phyloP scores from a whole-genome alignment of 2,888 invertebrate species.

The Odontocerum albicorne region DNA sequence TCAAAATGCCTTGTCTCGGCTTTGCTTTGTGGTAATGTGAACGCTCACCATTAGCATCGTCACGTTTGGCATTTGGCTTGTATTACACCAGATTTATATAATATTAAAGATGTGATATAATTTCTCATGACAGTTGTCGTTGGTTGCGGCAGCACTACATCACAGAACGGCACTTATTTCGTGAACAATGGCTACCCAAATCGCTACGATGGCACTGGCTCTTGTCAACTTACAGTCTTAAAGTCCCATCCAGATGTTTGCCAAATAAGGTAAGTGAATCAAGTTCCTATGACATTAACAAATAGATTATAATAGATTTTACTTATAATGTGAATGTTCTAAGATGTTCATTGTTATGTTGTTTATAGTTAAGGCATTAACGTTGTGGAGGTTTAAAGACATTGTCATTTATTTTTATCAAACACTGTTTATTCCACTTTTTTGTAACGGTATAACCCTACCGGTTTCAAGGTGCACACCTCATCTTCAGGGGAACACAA shows the following conservation, averaged over 20 bases:
- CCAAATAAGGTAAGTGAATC: constrained; percentile 70
- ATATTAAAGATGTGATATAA: neutral
- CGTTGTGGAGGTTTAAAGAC: too few species aligned
- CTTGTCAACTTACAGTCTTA: constrained; percentile 80
- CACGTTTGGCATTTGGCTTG: neutral
- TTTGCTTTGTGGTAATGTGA: too few species aligned
- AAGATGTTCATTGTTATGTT: neutral
- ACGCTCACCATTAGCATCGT: too few species aligned
- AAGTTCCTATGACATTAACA: too few species aligned
- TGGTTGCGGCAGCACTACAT: constrained; percentile 75
- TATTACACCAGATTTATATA: neutral
- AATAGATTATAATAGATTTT: neutral
- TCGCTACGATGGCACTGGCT: constrained; percentile 73
- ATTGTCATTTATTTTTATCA: too few species aligned
- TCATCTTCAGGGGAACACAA: too few species aligned
- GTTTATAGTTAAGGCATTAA: too few species aligned
- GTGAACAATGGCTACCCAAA: constrained; percentile 80
- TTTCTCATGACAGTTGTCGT: constrained; percentile 63
- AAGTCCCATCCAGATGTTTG: constrained; percentile 80
- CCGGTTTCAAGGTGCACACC: too few species aligned
- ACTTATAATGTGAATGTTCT: neutral
- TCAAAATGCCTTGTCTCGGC: too few species aligned
- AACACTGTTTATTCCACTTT: too few species aligned
- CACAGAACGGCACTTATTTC: constrained; percentile 85
- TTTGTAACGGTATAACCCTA: too few species aligned